A percentile compares a stretch with the other conserved stretches of the same genome.
Conservation (phyloP, 2,888 invertebrate genomes). For the Fragum whitleyi region DNA sequence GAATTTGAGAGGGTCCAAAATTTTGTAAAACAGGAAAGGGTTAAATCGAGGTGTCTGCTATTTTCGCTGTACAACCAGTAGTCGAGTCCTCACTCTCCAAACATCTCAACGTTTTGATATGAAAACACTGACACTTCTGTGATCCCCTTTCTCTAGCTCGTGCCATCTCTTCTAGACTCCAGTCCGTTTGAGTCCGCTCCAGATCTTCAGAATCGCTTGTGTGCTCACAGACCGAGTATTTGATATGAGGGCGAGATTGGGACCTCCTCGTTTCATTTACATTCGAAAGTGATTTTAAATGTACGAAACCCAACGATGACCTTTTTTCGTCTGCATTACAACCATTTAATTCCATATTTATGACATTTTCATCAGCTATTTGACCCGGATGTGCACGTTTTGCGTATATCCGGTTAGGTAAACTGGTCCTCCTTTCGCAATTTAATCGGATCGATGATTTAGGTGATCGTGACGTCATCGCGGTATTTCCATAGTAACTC, state of each 20-base stretch:
- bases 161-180: conserved; percentile 15
- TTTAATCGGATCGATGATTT: conserved; percentile 9
- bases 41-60: conserved; percentile 11
- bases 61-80: neutral
- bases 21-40: no score
- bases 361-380: no score
- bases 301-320: no score
- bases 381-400: neutral
- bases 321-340: no score
- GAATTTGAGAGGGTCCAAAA: no score
- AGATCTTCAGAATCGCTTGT: neutral
- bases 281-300: neutral
- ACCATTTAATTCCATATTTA: neutral
- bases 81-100: neutral
- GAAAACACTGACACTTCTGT: conserved; percentile 6
- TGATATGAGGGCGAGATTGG: neutral
- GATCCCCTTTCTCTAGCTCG: neutral
- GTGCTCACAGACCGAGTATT: neutral
- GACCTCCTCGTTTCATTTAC: neutral
- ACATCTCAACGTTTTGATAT: neutral
- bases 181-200: neutral
- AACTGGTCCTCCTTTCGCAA: neutral
- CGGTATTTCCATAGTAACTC: conserved; percentile 34
- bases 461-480: conserved; percentile 14
- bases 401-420: neutral